These are phyloP conservation scores for Lysiphlebus fabarum DNA, from an alignment of 1,140 invertebrate species.

Conservation along the genomic window DNA sequence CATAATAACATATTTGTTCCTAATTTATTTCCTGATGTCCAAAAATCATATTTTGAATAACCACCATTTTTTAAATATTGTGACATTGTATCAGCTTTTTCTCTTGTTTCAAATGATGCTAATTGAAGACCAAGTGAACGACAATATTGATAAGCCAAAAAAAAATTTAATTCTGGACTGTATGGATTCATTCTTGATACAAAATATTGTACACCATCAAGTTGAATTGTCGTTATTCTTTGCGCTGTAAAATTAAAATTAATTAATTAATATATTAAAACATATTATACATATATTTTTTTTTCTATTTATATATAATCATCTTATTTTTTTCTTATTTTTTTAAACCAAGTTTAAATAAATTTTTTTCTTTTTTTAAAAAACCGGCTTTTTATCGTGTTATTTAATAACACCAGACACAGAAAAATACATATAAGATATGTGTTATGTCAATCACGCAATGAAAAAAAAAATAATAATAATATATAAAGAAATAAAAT, in stretches of 20 bases:
- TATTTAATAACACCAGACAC: too few species aligned
- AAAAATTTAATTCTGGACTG: conserved; percentile 81
- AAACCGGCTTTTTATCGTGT: too few species aligned
- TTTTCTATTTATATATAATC: conserved; percentile 1
- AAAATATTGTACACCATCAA: conserved; percentile 83
- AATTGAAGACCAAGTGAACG: conserved; percentile 80
- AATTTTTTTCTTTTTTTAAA: too few species aligned
- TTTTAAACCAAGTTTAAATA: background rate
- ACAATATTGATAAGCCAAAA: conserved; percentile 84
- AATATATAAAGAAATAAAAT: too few species aligned
- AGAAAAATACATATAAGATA: too few species aligned
- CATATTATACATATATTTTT: background rate
- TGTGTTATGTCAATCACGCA: too few species aligned
- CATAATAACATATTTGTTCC: conserved; percentile 84
- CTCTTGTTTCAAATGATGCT: conserved; percentile 78
- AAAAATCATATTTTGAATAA: conserved; percentile 79
- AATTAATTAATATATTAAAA: too few species aligned
- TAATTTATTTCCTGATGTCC: conserved; percentile 83
- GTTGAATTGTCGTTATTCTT: conserved; percentile 79
- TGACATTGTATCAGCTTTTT: conserved; percentile 80
- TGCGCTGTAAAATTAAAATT: conserved; percentile 60
- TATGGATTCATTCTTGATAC: conserved; percentile 85
- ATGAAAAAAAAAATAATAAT: too few species aligned
- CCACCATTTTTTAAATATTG: conserved; percentile 78
- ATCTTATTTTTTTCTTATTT: too few species aligned